Percentiles rank a stretch among this genome's conserved stretches.
Conservation (phyloP, 2,888 invertebrate genomes). For the Pimpla rufipes region DNA sequence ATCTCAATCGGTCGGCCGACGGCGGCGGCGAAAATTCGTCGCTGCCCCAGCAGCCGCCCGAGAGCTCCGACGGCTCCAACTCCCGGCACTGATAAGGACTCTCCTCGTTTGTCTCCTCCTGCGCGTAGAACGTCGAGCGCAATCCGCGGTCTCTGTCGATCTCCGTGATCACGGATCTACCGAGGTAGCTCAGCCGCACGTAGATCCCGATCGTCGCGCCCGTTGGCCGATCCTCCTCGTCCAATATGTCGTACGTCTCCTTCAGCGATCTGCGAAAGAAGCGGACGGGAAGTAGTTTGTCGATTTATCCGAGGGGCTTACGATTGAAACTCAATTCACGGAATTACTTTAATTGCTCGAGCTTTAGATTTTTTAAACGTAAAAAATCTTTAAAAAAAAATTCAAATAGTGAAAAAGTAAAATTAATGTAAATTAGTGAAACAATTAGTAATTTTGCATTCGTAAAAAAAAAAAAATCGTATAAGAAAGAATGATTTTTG, state of each 20-base stretch:
- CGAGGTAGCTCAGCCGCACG: constrained; percentile 79
- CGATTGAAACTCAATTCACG: too few species aligned
- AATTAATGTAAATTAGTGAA: too few species aligned
- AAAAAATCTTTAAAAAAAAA: too few species aligned
- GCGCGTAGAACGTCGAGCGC: constrained; percentile 73
- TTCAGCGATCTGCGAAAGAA: constrained; percentile 75
- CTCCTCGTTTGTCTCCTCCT: constrained; percentile 75
- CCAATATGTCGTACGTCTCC: constrained; percentile 72
- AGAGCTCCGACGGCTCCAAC: constrained; percentile 70
- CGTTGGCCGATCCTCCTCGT: constrained; percentile 71
- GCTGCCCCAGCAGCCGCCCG: constrained; percentile 72
- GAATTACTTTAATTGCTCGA: too few species aligned
- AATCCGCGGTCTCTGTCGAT: constrained; percentile 67
- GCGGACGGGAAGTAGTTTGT: background rate
- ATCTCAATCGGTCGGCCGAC: constrained; percentile 60
- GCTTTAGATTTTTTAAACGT: too few species aligned
- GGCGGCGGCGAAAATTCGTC: constrained; percentile 61
- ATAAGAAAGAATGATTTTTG: too few species aligned
- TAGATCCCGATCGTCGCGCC: constrained; percentile 74
- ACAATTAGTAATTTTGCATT: too few species aligned
- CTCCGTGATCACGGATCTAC: constrained; percentile 79
- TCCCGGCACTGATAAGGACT: constrained; percentile 78
- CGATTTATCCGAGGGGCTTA: background rate
- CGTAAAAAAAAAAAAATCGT: too few species aligned
- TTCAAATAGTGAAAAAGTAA: too few species aligned